phyloP scores from a whole-genome alignment of 2,113 vertebrate species.

The Varanus komodoensis region DNA sequence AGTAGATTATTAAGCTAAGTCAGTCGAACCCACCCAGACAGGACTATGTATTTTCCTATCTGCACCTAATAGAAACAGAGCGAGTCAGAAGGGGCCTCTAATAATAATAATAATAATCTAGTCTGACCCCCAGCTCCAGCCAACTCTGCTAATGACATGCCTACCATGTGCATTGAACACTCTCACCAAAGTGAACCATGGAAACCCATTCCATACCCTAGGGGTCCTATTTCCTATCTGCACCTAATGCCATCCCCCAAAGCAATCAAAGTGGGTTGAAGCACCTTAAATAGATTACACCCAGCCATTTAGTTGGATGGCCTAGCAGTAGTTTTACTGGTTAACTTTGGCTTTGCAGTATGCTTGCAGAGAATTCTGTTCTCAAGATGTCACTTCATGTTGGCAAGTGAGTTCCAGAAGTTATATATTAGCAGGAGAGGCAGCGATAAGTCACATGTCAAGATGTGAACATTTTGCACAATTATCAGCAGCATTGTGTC shows the following conservation, averaged over 20 bases:
- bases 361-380: neutral
- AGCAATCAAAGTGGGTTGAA: neutral
- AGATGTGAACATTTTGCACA: neutral
- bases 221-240: neutral
- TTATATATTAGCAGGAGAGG: constrained; percentile 26
- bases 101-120: too few relatives aligned
- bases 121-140: too few relatives aligned
- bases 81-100: too few relatives aligned
- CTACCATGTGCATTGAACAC: too few relatives aligned
- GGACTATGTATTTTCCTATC: neutral
- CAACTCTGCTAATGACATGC: too few relatives aligned
- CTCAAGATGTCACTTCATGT: neutral
- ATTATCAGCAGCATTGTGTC: neutral
- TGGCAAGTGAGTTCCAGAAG: constrained; percentile 8
- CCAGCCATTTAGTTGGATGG: constrained; percentile 15
- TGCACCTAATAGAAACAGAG: neutral
- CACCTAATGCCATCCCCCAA: neutral
- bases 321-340: constrained; percentile 28
- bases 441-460: constrained; percentile 12
- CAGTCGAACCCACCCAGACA: neutral
- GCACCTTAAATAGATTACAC: constrained; percentile 7
- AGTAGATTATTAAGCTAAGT: neutral
- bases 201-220: too few relatives aligned
- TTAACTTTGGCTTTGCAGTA: neutral
- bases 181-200: too few relatives aligned